phyloP scores from a whole-genome alignment of 1,140 invertebrate genomes.

The Pygmarrhopalites habei region DNA sequence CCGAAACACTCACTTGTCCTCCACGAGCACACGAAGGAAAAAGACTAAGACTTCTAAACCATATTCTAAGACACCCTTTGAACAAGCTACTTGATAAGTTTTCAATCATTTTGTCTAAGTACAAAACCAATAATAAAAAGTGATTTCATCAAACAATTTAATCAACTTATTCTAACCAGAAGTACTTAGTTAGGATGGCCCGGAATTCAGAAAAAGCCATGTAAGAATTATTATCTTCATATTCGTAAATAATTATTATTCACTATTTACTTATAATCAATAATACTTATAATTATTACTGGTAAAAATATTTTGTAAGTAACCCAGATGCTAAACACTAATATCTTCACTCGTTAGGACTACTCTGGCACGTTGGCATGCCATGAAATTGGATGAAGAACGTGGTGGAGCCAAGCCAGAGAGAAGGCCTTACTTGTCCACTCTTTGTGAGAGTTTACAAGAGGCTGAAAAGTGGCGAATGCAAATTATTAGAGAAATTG shows the following conservation, averaged over 20 bases:
- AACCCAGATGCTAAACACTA: neutral
- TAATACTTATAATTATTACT: neutral
- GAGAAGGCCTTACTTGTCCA: slow-evolving; percentile 82
- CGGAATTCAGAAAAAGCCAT: slow-evolving; percentile 37
- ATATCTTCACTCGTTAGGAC: slow-evolving; percentile 58
- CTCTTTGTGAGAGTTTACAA: slow-evolving; percentile 80
- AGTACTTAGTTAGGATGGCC: too few species aligned
- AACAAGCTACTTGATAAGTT: too few species aligned
- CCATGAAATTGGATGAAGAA: slow-evolving; percentile 80
- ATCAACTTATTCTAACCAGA: too few species aligned
- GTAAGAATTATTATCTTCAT: slow-evolving; percentile 20
- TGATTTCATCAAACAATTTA: too few species aligned
- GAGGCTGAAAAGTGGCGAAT: slow-evolving; percentile 92
- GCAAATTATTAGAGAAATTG: slow-evolving; percentile 93
- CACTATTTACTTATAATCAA: neutral
- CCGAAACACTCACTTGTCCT: too few species aligned
- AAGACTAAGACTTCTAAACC: too few species aligned
- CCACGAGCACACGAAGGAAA: too few species aligned
- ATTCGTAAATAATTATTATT: neutral
- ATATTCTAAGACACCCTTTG: too few species aligned
- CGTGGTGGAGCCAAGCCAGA: slow-evolving; percentile 57
- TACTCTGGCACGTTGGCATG: slow-evolving; percentile 87
- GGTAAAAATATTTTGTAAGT: neutral
- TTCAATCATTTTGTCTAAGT: too few species aligned
- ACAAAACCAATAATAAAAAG: too few species aligned